These are phyloP conservation scores for Protaetia brevitarsis DNA, from an alignment of 1,140 invertebrate species.

Conservation along the genomic window DNA sequence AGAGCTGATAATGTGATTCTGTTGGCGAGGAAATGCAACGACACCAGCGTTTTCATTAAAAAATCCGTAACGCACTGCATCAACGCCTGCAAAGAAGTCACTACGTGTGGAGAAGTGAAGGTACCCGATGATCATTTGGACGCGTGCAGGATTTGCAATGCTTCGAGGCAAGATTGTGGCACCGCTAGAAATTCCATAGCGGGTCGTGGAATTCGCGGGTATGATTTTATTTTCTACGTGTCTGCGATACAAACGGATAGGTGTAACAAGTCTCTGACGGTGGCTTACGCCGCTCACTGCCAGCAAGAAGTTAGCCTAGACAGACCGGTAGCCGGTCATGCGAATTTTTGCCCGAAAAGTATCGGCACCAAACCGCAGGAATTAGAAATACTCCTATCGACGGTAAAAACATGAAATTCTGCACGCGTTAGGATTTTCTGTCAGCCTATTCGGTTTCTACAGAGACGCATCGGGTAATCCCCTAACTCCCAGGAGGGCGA, in stretches of 20 bases:
- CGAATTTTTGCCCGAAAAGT: constrained; percentile 93
- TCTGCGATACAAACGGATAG: constrained; percentile 91
- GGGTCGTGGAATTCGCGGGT: constrained; percentile 68
- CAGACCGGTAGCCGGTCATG: constrained; percentile 95
- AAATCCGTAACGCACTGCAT: constrained; percentile 84
- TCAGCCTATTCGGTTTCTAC: constrained; percentile 93
- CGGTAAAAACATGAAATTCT: constrained; percentile 99
- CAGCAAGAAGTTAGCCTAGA: constrained; percentile 92
- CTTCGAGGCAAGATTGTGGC: constrained; percentile 75
- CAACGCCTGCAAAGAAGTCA: constrained; percentile 75
- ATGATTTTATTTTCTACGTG: constrained; percentile 97
- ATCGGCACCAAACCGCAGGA: constrained; percentile 92
- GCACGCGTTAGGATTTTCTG: constrained; percentile 94
- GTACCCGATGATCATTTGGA: constrained; percentile 91
- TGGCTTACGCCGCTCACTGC: constrained; percentile 97
- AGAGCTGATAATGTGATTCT: constrained; percentile 79
- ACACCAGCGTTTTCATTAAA: constrained; percentile 78
- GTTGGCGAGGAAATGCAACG: constrained; percentile 80
- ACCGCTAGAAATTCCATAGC: constrained; percentile 50
- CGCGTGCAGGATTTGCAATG: constrained; percentile 82
- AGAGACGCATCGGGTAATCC: constrained; percentile 81
- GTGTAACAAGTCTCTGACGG: constrained; percentile 87
- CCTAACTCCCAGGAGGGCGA: constrained; percentile 78
- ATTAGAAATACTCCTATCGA: constrained; percentile 88
- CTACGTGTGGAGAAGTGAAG: constrained; percentile 91